Evolutionary conservation across 2,797 vertebrate species (phyloP), one percentile per base, ranked within the genome.

Genomic region (Takifugu rubripes): DNA sequence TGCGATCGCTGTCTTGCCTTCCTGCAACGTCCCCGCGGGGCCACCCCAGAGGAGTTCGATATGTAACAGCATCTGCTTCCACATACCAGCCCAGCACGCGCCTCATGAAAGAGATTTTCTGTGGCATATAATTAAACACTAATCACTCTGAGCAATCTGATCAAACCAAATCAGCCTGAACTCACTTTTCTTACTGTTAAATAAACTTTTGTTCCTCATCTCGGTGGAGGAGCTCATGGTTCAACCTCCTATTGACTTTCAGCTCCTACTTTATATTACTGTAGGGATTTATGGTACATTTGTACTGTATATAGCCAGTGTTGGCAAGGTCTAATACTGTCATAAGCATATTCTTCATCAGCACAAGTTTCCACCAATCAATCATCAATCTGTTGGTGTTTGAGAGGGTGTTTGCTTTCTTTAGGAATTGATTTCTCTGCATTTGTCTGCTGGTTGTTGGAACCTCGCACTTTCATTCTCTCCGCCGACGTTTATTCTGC

Each of bases 111-210:
- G 58, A 54, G 72, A 76, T 77, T 79, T 71, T 64, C 68, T 50
- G 48, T 40, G 46, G 31, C 67, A 66, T 68, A 77, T 70, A 68
- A 76, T 47, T 58, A 70, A 74, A 75, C 29, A 24, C 43, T 70
- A 74, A 84, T 79, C 66, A 76, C 71, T 77, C 59, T 53, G 49
- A 66, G 77, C 52, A 70, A 78, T 68, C 73, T 68, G 50, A 81
- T 73, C 68, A 69, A 73, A 78, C 62, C 69, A 70, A 33, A 75
- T 81, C 45, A 75, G 60, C 59, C 6, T 67, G 43, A 26, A 15
- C 46, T 54, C 59, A 49, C 45, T 57, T 62, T 2, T 9, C 15
- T 66, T 14, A 26, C 36, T 47, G 40, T 58, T 24, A 61, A 47
- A n/a, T 24, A 5, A 10, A 25, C 45, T 5, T 3, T 61, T 46